Evolutionary conservation across 2,113 vertebrate species (phyloP).

Genomic region (Benitochromis conjunctus): DNA sequence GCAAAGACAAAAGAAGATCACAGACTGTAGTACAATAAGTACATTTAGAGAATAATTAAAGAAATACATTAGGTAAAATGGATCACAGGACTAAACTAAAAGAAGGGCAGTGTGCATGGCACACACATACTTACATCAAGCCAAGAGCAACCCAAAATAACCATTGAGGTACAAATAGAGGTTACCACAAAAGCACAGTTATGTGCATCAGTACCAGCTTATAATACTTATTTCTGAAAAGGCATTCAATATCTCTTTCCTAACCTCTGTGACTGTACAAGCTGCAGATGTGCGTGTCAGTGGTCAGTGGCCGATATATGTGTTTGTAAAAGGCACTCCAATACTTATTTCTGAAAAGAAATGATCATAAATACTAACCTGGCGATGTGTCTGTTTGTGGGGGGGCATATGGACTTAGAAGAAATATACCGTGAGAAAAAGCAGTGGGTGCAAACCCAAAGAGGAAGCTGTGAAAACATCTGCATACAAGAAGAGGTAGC

Average conservation of each 20-base stretch:
- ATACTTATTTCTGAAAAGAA: not conserved
- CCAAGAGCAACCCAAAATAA: not conserved
- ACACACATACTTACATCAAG: not conserved
- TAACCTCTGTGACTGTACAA: not conserved
- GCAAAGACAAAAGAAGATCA: not conserved
- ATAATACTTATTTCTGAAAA: not conserved
- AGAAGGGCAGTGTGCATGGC: not conserved
- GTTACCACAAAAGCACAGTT: not conserved
- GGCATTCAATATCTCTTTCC: not conserved
- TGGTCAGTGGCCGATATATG: not conserved
- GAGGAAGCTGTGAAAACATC: not conserved
- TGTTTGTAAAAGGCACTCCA: not conserved
- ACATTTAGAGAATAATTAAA: not conserved
- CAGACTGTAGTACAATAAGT: not conserved
- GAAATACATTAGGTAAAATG: not conserved
- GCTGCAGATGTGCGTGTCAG: not conserved
- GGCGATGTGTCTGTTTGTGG: not conserved
- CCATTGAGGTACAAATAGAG: not conserved
- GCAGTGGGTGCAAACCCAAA: not conserved
- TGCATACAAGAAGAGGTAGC: not conserved
- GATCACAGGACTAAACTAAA: not conserved
- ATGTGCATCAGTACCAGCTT: not conserved
- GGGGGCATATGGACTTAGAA: not conserved
- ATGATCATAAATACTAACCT: not conserved
- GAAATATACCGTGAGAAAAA: not conserved